Evolutionary conservation across 2,888 invertebrate species (phyloP).

Genomic region (Laspeyria flexula): DNA sequence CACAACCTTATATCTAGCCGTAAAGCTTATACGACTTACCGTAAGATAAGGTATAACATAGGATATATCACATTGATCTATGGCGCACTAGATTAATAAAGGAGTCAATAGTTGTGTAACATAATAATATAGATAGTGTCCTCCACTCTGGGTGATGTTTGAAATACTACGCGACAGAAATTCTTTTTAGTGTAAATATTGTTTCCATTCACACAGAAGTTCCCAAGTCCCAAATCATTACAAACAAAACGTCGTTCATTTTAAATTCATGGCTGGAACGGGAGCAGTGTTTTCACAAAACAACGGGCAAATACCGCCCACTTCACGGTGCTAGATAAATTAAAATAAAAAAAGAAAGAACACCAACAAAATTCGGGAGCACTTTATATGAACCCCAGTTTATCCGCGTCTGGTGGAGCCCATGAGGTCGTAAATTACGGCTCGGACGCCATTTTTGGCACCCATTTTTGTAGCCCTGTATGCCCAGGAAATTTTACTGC

Average conservation of each 20-base stretch:
- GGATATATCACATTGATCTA: too few relatives aligned
- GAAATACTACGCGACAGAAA: not conserved
- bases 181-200: not conserved
- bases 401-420: conserved; percentile 54
- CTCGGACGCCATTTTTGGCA: conserved; percentile 55
- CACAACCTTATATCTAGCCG: too few relatives aligned
- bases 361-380: conserved; percentile 55
- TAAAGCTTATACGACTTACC: too few relatives aligned
- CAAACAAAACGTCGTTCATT: conserved; percentile 13
- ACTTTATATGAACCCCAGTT: conserved; percentile 62
- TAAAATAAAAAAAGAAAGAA: conserved; percentile 55
- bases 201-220: not conserved
- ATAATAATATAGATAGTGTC: too few relatives aligned
- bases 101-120: too few relatives aligned
- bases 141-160: too few relatives aligned
- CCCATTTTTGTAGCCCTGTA: conserved; percentile 53
- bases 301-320: conserved; percentile 49
- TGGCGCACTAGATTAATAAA: too few relatives aligned
- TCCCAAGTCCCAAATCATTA: not conserved
- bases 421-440: conserved; percentile 57
- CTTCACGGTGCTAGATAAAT: conserved; percentile 62
- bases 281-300: conserved; percentile 41
- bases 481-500: conserved; percentile 43
- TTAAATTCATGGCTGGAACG: conserved; percentile 36
- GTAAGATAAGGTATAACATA: too few relatives aligned